Evolutionary conservation across 2,888 invertebrate genomes (phyloP).

Genomic region (Scaptomyza flava): DNA sequence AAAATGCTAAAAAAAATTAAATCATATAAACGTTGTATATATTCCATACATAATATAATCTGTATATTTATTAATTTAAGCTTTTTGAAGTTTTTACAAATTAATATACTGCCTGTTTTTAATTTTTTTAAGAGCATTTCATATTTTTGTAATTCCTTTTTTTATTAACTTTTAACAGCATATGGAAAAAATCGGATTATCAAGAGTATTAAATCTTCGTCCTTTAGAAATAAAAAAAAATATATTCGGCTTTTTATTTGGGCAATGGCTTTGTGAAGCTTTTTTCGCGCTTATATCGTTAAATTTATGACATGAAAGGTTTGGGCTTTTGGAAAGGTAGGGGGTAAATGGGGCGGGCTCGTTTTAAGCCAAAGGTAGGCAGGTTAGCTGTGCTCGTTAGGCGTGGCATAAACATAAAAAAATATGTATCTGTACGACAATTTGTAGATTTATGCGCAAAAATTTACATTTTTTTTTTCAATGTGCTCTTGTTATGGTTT

Average conservation of each 20-base stretch:
- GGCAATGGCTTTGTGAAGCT: constrained; percentile 46
- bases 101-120: too few species aligned
- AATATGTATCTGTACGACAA: constrained; percentile 55
- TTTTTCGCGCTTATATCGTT: constrained; percentile 68
- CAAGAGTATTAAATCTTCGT: constrained; percentile 27
- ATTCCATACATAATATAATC: too few species aligned
- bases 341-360: background rate
- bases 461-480: constrained; percentile 62
- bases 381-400: constrained; percentile 39
- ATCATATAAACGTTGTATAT: too few species aligned
- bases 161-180: background rate
- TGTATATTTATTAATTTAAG: too few species aligned
- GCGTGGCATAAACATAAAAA: constrained; percentile 60
- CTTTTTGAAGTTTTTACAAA: too few species aligned
- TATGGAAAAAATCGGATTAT: background rate
- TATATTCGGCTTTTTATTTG: constrained; percentile 22
- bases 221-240: background rate
- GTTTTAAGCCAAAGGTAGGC: constrained; percentile 57
- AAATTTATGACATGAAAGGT: constrained; percentile 76
- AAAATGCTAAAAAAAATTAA: too few species aligned
- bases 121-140: background rate
- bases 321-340: constrained; percentile 57
- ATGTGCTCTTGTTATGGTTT: constrained; percentile 28
- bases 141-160: background rate
- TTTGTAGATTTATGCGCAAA: constrained; percentile 71